phyloP scores from a whole-genome alignment of 2,797 vertebrate species.

The Apodemus agrarius region DNA sequence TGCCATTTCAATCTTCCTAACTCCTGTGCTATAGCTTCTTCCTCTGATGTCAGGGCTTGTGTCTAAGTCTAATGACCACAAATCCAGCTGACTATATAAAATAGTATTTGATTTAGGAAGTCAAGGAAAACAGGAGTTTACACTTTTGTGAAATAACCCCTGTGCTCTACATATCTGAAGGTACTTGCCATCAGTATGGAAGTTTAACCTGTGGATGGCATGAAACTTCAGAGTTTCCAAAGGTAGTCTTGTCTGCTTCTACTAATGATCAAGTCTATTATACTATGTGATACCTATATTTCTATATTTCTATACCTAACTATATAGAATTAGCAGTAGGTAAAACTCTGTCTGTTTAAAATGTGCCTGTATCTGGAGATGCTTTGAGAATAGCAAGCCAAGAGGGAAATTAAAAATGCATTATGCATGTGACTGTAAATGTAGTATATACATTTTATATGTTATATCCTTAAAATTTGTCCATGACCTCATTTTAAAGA shows the following conservation, averaged over 20 bases:
- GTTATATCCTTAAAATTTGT: not conserved
- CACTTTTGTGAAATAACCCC: not conserved
- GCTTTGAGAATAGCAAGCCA: not conserved
- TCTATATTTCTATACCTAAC: not conserved
- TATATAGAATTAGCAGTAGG: not conserved
- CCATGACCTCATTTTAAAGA: constrained; percentile 45
- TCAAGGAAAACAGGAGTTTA: not conserved
- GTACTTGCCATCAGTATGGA: not conserved
- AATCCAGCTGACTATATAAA: not conserved
- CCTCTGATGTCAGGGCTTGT: not conserved
- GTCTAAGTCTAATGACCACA: not conserved
- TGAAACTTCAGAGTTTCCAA: not conserved
- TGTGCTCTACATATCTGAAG: constrained; percentile 11
- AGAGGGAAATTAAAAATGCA: not conserved
- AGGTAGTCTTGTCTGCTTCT: not conserved
- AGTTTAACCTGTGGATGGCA: not conserved
- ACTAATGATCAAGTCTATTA: not conserved
- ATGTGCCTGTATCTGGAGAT: not conserved
- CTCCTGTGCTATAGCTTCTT: not conserved
- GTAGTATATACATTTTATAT: not conserved
- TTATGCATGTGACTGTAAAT: not conserved
- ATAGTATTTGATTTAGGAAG: constrained; percentile 5
- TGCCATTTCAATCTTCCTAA: not conserved
- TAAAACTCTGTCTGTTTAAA: constrained; percentile 13
- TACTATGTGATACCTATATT: not conserved